Conservation (phyloP, 35 echinoderm and acorn worm species). For the Hemicentrotus pulcherrimus region DNA sequence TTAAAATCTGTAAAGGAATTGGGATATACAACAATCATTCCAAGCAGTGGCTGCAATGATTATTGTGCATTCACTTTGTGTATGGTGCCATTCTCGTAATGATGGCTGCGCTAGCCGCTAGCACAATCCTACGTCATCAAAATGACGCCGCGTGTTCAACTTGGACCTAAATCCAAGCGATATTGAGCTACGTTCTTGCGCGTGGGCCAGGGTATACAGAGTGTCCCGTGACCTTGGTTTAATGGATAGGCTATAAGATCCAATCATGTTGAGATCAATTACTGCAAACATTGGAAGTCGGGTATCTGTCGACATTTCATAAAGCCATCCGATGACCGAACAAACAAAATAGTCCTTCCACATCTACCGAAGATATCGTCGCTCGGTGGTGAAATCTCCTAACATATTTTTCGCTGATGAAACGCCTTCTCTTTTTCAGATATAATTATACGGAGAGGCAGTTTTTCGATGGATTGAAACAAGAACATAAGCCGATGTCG, state of each 20-base stretch:
- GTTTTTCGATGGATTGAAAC: background rate
- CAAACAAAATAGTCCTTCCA: background rate
- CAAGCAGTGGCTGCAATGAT: too few species aligned
- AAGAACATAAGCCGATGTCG: background rate
- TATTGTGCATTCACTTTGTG: too few species aligned
- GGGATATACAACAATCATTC: too few species aligned
- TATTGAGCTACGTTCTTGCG: background rate
- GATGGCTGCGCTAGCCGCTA: too few species aligned
- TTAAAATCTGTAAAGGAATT: too few species aligned
- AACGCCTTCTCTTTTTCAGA: background rate
- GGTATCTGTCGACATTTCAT: background rate
- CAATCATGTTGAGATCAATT: conserved; percentile 12
- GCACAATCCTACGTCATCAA: too few species aligned
- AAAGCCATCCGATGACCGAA: background rate
- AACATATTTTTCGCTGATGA: background rate
- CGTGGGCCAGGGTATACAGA: background rate
- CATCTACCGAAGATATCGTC: background rate
- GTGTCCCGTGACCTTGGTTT: background rate
- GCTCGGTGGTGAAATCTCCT: background rate
- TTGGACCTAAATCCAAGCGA: background rate
- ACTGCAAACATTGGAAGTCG: background rate
- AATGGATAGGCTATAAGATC: background rate
- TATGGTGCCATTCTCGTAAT: too few species aligned
- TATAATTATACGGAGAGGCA: too few species aligned
- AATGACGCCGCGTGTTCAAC: too few species aligned